Conservation (phyloP, 2,888 invertebrate genomes). For the Drosophila recens region DNA sequence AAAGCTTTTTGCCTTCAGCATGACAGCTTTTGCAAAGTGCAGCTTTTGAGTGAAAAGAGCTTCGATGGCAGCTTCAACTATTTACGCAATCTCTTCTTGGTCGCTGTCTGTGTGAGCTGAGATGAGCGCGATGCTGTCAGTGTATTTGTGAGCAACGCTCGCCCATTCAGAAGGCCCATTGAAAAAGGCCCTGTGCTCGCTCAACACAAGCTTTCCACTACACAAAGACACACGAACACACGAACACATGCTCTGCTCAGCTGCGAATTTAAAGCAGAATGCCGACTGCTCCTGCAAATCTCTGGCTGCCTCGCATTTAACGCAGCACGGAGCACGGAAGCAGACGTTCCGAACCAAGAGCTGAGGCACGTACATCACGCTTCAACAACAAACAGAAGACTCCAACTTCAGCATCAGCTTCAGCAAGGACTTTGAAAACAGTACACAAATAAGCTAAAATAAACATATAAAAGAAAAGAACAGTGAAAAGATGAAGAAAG, state of each 20-base stretch:
- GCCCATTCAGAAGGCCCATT: conserved; percentile 55
- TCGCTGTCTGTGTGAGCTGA: conserved; percentile 5
- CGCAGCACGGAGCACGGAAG: conserved; percentile 57
- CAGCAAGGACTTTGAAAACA: conserved; percentile 22
- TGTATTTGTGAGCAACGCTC: conserved; percentile 27
- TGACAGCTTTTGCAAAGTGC: conserved; percentile 20
- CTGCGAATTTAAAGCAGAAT: background rate
- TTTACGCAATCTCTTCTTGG: conserved; percentile 10
- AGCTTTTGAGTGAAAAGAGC: conserved; percentile 17
- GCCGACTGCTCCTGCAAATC: conserved; percentile 52
- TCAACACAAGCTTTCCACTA: conserved; percentile 39
- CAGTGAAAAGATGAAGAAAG: background rate
- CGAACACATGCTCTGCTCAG: background rate
- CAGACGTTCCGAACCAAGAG: conserved; percentile 50
- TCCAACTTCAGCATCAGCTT: conserved; percentile 3
- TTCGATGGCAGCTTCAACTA: conserved; percentile 3
- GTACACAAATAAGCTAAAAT: conserved; percentile 10
- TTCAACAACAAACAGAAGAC: conserved; percentile 21
- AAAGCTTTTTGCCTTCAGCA: conserved; percentile 4
- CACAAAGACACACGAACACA: conserved; percentile 13
- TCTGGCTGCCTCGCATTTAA: conserved; percentile 61
- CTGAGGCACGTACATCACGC: conserved; percentile 51
- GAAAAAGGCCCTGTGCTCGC: conserved; percentile 37
- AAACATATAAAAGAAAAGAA: background rate
- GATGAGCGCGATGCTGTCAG: background rate